Evolutionary conservation across 2,797 vertebrate species (phyloP).

Genomic region (Silurus aristotelis): DNA sequence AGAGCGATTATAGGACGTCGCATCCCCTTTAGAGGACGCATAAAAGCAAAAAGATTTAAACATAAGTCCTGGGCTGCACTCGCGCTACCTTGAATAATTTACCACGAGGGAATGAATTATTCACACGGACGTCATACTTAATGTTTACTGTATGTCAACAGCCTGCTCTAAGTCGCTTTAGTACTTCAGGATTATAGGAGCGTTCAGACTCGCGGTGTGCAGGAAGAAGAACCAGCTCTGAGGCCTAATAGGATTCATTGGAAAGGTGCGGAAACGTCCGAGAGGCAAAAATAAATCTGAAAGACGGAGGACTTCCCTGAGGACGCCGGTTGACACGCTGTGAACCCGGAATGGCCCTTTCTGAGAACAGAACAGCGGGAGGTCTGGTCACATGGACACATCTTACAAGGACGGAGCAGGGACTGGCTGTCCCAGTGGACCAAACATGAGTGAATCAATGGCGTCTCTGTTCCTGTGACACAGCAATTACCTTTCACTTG

Average conservation of each 20-base stretch:
- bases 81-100: conserved; percentile 70
- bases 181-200: conserved; percentile 58
- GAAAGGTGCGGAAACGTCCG: not conserved
- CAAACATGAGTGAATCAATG: conserved; percentile 57
- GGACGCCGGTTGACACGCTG: conserved; percentile 27
- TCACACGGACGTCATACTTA: conserved; percentile 69
- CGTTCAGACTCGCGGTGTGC: conserved; percentile 38
- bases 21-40: conserved; percentile 26
- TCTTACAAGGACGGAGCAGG: conserved; percentile 62
- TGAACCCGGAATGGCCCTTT: conserved; percentile 54
- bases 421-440: conserved; percentile 43
- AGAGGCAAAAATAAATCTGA: not conserved
- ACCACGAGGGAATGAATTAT: conserved; percentile 67
- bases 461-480: conserved; percentile 71
- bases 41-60: conserved; percentile 47
- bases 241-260: not conserved
- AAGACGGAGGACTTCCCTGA: not conserved
- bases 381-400: conserved; percentile 70
- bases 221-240: not conserved
- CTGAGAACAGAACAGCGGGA: conserved; percentile 64
- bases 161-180: conserved; percentile 50
- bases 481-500: conserved; percentile 71
- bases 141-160: conserved; percentile 61
- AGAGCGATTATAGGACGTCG: conserved; percentile 25
- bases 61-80: conserved; percentile 57